Evolutionary conservation across 2,797 vertebrate genomes (phyloP), one percentile per base, ranked within the genome.

Genomic region (Chiloscyllium punctatum): DNA sequence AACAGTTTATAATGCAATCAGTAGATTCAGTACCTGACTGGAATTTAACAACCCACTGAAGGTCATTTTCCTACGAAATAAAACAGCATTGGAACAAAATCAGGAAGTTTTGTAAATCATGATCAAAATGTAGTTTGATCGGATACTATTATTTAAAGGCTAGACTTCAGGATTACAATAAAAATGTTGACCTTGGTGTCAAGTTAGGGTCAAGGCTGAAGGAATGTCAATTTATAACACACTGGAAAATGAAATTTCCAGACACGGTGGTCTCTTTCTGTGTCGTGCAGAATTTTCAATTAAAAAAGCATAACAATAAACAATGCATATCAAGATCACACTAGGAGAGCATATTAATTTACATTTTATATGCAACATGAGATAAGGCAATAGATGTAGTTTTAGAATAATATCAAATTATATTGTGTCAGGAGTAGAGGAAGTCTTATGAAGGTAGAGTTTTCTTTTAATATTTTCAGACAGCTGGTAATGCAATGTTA

Each of bases 1-100:
- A 94, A 51, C 66, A 94, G 8, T 94, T 94, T 94, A 94, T 48
- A 94, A 94, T 94, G 23, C 27, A 94, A 94, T 94, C 71, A 95
- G 71, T 77, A 42, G 27, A 95, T 77, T 18, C 48, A 53, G 48
- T 51, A 77, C 71, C 94, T 74, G 94, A 95, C 94, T 53, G 51
- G 71, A 95, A 95, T 95, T 42, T 57, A 95, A n/a, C 72, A 95
- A 48, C 23, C 9, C 53, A 74, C 69, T 74, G 68, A 48, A 94
- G 94, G 94, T 95, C 71, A 95, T 77, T 94, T 95, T 74, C 51
- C 74, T 57, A 16, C 71, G 33, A 77, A 94, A 30, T 27, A 95
- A n/a, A 48, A 74, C 48, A 33, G 42, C 13, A 33, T 53, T 30
- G 5, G 42, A 33, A 30, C 27, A 3, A 30, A 27, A 77, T 11